A percentile compares a stretch with the other conserved stretches of the same genome.
These are phyloP conservation scores for Acleris laterana DNA, from an alignment of 2,888 invertebrate genomes.

Conservation along the genomic window DNA sequence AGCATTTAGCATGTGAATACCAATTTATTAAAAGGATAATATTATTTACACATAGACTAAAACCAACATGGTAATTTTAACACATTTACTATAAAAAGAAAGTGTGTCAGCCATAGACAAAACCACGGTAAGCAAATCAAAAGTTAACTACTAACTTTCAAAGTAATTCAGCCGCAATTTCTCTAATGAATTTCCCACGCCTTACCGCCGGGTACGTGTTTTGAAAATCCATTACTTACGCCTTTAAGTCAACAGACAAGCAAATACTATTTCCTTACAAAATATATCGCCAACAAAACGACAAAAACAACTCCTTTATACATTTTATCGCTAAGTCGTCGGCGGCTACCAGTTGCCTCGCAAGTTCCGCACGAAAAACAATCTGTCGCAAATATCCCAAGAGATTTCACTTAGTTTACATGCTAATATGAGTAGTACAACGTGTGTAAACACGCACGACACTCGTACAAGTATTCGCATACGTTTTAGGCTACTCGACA, in stretches of 20 bases:
- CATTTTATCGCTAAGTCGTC: conserved; percentile 9
- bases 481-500: conserved; percentile 62
- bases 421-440: conserved; percentile 23
- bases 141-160: conserved; percentile 19
- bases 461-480: conserved; percentile 42
- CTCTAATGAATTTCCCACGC: conserved; percentile 1
- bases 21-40: not conserved
- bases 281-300: conserved; percentile 18
- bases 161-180: conserved; percentile 6
- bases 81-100: conserved; percentile 27
- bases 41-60: not conserved
- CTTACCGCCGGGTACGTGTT: not conserved
- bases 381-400: conserved; percentile 3
- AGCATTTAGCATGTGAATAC: too few species aligned
- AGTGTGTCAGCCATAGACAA: conserved; percentile 31
- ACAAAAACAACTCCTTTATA: conserved; percentile 30
- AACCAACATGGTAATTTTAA: conserved; percentile 8
- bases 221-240: conserved; percentile 3
- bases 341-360: conserved; percentile 24
- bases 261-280: conserved; percentile 24
- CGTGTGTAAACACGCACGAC: conserved; percentile 39
- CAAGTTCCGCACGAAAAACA: conserved; percentile 1
- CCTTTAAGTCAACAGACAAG: conserved; percentile 11
- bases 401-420: conserved; percentile 24
- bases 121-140: conserved; percentile 22